Base-by-base conservation (phyloP, 2,113 vertebrate species). In the Thunnus maccoyii region DNA sequence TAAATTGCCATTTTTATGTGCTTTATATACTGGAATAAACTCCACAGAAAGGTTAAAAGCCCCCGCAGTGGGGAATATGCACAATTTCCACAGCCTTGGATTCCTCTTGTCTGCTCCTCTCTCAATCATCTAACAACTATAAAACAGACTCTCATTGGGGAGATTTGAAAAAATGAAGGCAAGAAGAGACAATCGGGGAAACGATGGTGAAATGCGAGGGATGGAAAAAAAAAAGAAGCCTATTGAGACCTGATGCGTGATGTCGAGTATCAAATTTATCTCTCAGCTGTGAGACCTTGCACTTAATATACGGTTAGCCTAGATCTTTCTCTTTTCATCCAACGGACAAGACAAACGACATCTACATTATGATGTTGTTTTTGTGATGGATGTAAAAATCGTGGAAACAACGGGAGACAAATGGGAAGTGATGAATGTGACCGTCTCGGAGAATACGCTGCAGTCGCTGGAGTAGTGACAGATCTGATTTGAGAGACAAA, bases 271-370 rank as follows among this genome's bases (percentile, higher is more conserved):
- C 69, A 80, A 58, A 90, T 84, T 75, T 70, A 76, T 88, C 85
- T 73, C 76, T 78, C 48, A 46, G 58, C 76, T 67, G 61, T 46
- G 54, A 85, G 81, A 86, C 71, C 65, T 65, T 85, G 75, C 64
- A 77, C 81, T 86, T 80, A 70, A 86, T 88, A 78, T 66, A 72
- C 0, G 12, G 67, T 81, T 79, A 78, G 50, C 88, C 63, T 57
- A 78, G 76, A 91, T 88, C 76, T 78, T 82, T 92, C 83, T 80
- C 73, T 79, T 82, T 80, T 76, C 86, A 88, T 84, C 82, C 78
- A 46, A 70, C 66, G 72, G 68, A 85, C 83, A 55, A 80, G 67
- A 83, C 61, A 84, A 81, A 87, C 85, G 86, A 88, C 88, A 79
- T 63, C 62, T 77, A 76, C 72, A 80, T 90, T 80, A 85, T 65